Conservation (phyloP, 2,888 invertebrate genomes). For the Megastigmus dorsalis region DNA sequence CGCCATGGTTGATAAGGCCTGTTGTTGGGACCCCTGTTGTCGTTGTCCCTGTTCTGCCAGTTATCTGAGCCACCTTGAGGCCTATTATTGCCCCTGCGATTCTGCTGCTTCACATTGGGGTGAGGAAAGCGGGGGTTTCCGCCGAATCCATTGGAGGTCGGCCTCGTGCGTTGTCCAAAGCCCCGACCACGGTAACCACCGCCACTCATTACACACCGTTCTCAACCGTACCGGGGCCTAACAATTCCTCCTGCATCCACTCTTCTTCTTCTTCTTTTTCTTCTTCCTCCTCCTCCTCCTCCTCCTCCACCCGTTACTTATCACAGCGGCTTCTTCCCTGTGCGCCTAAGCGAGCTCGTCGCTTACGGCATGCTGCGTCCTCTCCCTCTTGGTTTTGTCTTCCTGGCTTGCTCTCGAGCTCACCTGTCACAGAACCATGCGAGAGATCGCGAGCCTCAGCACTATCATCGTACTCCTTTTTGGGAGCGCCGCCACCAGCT, state of each 20-base stretch:
- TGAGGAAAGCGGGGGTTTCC: conserved; percentile 49
- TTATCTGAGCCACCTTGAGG: conserved; percentile 19
- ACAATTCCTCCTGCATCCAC: conserved; percentile 11
- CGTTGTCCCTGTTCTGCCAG: conserved; percentile 40
- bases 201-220: conserved; percentile 55
- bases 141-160: conserved; percentile 52
- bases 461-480: conserved; percentile 5
- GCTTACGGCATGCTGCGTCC: conserved; percentile 50
- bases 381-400: neutral
- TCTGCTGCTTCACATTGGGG: conserved; percentile 54
- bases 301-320: no score
- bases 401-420: neutral
- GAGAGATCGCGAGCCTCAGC: neutral
- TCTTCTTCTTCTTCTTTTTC: neutral
- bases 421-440: conserved; percentile 42
- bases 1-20: conserved; percentile 38
- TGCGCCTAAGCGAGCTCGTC: conserved; percentile 14
- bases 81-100: conserved; percentile 29
- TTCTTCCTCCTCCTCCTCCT: no score
- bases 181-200: conserved; percentile 66
- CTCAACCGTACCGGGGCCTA: conserved; percentile 5
- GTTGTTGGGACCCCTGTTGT: conserved; percentile 6
- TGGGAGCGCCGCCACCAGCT: neutral
- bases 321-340: conserved; percentile 38
- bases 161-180: conserved; percentile 63